Evolutionary conservation across 2,888 invertebrate genomes (phyloP).

Genomic region (Eupithecia vulgata): DNA sequence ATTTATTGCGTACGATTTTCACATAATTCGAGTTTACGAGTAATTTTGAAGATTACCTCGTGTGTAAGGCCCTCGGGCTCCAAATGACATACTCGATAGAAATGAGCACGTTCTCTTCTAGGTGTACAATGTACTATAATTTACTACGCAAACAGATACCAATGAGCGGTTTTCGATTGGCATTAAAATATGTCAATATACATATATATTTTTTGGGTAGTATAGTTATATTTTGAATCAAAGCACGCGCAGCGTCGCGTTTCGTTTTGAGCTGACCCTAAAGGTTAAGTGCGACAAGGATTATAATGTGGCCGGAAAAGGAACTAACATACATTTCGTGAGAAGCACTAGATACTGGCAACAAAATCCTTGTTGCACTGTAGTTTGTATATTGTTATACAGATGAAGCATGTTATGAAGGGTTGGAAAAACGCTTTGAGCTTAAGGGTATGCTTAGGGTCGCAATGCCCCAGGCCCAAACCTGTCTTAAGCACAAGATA

Average conservation of each 20-base stretch:
- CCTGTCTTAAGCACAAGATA: not conserved
- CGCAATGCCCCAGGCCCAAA: not conserved
- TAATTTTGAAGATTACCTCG: too few species aligned
- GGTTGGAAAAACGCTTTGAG: not conserved
- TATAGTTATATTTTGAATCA: too few species aligned
- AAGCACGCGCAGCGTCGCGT: conserved; percentile 21
- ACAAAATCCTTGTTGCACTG: not conserved
- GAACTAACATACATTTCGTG: not conserved
- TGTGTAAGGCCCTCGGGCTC: too few species aligned
- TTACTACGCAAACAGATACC: too few species aligned
- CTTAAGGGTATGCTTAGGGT: not conserved
- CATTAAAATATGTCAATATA: too few species aligned
- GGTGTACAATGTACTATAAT: too few species aligned
- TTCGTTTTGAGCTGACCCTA: conserved; percentile 35
- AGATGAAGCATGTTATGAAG: not conserved
- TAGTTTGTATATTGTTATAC: not conserved
- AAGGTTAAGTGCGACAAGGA: not conserved
- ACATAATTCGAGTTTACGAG: too few species aligned
- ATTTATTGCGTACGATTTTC: too few species aligned
- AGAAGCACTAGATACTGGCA: not conserved
- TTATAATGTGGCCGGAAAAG: not conserved
- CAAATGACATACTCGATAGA: too few species aligned
- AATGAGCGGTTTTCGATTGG: too few species aligned
- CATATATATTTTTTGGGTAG: too few species aligned
- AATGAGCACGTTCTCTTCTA: too few species aligned